Conservation (phyloP, 2,888 invertebrate species). For the Isoperla grammatica region DNA sequence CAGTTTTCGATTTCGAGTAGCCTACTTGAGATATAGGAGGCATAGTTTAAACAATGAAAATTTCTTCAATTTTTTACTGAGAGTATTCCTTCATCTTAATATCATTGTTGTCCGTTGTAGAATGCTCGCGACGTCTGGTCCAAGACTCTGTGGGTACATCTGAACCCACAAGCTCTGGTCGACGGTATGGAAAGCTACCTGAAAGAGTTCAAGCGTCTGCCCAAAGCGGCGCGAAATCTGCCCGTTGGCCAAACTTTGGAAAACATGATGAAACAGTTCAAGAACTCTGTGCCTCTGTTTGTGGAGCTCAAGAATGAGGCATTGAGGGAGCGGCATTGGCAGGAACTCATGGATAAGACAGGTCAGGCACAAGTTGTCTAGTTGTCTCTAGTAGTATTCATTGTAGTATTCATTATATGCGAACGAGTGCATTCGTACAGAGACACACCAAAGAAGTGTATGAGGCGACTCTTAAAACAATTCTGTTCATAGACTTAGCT, state of each 20-base stretch:
- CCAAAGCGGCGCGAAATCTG: constrained; percentile 53
- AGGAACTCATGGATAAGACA: constrained; percentile 79
- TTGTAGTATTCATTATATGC: too few species aligned
- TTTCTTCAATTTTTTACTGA: too few species aligned
- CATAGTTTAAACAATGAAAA: too few species aligned
- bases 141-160: constrained; percentile 79
- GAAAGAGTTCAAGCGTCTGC: constrained; percentile 69
- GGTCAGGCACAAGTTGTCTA: constrained; percentile 42
- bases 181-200: constrained; percentile 84
- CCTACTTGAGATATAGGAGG: too few species aligned
- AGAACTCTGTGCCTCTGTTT: constrained; percentile 80
- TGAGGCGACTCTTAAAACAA: too few species aligned
- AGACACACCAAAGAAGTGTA: too few species aligned
- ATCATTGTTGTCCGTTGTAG: too few species aligned
- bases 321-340: constrained; percentile 85
- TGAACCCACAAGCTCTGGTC: constrained; percentile 74
- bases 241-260: constrained; percentile 65
- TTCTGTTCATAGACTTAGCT: too few species aligned
- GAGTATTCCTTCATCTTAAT: too few species aligned
- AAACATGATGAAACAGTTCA: constrained; percentile 82
- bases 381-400: too few species aligned
- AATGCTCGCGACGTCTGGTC: constrained; percentile 75
- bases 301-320: constrained; percentile 88
- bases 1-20: too few species aligned
- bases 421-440: too few species aligned